Percentiles rank a stretch among this genome's conserved stretches.
Evolutionary conservation across 92 coral and sea anemone genomes (phyloP).

Genomic region (Micromussa lordhowensis): DNA sequence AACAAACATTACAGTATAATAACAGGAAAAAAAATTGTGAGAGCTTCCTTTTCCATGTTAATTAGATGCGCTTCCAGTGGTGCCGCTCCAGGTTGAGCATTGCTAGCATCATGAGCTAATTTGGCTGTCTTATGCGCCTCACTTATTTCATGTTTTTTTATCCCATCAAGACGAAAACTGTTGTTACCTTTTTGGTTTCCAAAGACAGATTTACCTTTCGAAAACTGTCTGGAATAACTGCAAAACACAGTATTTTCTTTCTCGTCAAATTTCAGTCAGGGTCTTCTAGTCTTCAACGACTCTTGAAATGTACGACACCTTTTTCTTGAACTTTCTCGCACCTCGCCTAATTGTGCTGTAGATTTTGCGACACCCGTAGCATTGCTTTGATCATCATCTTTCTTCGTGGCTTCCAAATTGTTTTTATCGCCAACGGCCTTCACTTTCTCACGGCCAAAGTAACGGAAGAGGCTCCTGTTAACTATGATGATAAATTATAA

Average conservation of each 20-base stretch:
- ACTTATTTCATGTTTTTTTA: too few relatives aligned
- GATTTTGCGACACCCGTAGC: constrained; percentile 33
- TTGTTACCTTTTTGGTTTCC: constrained; percentile 29
- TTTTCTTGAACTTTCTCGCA: not conserved
- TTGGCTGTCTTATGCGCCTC: too few relatives aligned
- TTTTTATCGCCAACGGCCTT: constrained; percentile 15
- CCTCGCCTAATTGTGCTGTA: constrained; percentile 35
- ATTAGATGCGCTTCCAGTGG: too few relatives aligned
- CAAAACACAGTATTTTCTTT: constrained; percentile 36
- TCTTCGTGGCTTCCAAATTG: constrained; percentile 39
- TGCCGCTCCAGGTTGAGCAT: too few relatives aligned
- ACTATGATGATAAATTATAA: too few relatives aligned
- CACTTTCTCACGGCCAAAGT: constrained; percentile 29
- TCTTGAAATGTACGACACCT: not conserved
- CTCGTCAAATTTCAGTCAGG: constrained; percentile 43
- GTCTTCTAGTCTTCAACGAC: constrained; percentile 33
- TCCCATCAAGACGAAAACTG: constrained; percentile 18
- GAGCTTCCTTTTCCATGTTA: too few relatives aligned
- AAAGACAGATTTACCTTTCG: constrained; percentile 34
- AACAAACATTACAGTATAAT: too few relatives aligned
- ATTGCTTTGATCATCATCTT: constrained; percentile 17
- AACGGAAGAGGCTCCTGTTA: constrained; percentile 13
- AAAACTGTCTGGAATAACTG: constrained; percentile 43
- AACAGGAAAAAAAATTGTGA: too few relatives aligned
- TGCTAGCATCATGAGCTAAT: too few relatives aligned